phyloP scores from a whole-genome alignment of 2,888 invertebrate species.

The Noctua pronuba region DNA sequence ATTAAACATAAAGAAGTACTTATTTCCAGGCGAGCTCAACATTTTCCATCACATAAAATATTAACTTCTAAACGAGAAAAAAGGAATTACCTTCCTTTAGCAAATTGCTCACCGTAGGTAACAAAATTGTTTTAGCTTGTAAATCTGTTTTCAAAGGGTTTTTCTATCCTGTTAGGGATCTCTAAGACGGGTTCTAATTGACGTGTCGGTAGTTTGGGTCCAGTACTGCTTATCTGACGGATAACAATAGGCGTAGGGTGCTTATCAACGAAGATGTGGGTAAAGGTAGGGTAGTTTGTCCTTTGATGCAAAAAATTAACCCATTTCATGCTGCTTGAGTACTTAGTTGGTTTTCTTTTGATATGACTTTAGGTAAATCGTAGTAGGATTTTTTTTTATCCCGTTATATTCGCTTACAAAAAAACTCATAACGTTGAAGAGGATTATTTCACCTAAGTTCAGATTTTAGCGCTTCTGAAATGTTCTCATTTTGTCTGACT shows the following conservation, averaged over 20 bases:
- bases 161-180: slow-evolving; percentile 25
- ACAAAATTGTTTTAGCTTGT: slow-evolving; percentile 44
- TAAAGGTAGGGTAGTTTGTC: neutral
- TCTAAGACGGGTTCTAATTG: slow-evolving; percentile 40
- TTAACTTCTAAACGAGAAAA: slow-evolving; percentile 10
- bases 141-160: slow-evolving; percentile 52
- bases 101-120: slow-evolving; percentile 44
- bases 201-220: slow-evolving; percentile 53
- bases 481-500: neutral
- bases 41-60: slow-evolving; percentile 32
- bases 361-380: neutral
- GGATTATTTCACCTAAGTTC: neutral
- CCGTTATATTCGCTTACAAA: too few relatives aligned
- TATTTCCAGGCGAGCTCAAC: neutral
- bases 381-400: neutral
- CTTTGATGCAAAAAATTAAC: slow-evolving; percentile 16
- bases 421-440: neutral
- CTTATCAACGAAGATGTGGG: neutral
- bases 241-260: slow-evolving; percentile 29
- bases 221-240: slow-evolving; percentile 24
- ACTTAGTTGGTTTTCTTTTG: slow-evolving; percentile 19
- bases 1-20: neutral
- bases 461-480: neutral
- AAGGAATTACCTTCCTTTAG: slow-evolving; percentile 31
- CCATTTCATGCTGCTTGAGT: slow-evolving; percentile 26